Conservation (phyloP, 1,140 invertebrate genomes). For the Aphaenogaster rudis region DNA sequence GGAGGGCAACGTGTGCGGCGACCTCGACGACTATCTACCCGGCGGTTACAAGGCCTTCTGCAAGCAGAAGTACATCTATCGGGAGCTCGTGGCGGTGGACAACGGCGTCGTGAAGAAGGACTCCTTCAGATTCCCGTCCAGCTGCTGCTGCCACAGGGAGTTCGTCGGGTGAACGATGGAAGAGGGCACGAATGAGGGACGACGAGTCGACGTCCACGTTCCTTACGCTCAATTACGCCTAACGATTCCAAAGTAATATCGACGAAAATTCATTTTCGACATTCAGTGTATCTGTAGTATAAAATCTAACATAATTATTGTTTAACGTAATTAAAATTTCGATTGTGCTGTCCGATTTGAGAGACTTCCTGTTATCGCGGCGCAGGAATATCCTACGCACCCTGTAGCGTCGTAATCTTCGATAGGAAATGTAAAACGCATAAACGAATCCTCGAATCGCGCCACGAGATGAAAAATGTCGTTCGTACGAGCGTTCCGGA, state of each 20-base stretch:
- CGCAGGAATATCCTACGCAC: conserved; percentile 9
- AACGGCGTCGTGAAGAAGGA: background rate
- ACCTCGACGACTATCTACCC: background rate
- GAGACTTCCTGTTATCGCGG: background rate
- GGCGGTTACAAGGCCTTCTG: background rate
- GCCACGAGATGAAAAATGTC: background rate
- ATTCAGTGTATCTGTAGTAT: background rate
- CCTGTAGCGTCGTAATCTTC: conserved; percentile 9
- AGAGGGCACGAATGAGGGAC: background rate
- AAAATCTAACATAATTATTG: background rate
- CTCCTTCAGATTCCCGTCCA: background rate
- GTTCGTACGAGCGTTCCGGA: background rate
- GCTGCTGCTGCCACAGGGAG: background rate
- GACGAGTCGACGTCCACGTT: background rate
- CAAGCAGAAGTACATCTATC: conserved; percentile 4
- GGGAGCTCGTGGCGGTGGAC: background rate
- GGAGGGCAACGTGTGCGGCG: background rate
- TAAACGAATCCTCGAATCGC: background rate
- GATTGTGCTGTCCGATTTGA: background rate
- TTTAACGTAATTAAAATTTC: background rate
- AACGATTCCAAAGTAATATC: background rate
- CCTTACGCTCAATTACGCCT: background rate
- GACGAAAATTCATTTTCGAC: background rate
- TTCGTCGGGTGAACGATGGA: background rate
- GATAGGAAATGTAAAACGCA: conserved; percentile 17